These are phyloP conservation scores for Notodonta ziczac DNA, from an alignment of 2,888 invertebrate species.

Conservation along the genomic window DNA sequence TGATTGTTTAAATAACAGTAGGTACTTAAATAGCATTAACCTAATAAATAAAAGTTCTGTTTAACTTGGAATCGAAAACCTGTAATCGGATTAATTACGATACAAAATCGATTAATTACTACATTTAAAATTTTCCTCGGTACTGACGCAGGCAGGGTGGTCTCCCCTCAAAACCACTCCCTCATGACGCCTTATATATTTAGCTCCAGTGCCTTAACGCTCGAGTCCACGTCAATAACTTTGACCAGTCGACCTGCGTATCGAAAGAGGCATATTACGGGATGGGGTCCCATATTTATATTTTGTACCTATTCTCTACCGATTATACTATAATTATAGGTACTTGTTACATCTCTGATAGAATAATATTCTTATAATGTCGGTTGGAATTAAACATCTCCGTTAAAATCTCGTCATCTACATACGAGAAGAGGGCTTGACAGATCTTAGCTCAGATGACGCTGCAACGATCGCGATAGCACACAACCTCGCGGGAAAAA, in stretches of 20 bases:
- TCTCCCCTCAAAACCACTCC: constrained; percentile 20
- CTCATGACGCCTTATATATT: constrained; percentile 28
- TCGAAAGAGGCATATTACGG: neutral
- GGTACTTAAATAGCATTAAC: too few relatives aligned
- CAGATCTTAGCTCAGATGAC: neutral
- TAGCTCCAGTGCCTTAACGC: constrained; percentile 37
- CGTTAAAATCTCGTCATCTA: neutral
- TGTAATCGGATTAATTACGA: constrained; percentile 1
- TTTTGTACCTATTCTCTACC: too few relatives aligned
- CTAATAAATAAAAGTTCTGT: too few relatives aligned
- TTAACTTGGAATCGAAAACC: neutral
- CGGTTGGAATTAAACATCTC: too few relatives aligned
- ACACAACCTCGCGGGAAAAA: neutral
- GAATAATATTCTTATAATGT: too few relatives aligned
- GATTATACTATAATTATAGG: too few relatives aligned
- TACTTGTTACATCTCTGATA: too few relatives aligned
- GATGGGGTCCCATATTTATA: neutral
- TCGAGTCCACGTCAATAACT: constrained; percentile 43
- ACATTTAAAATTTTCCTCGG: neutral
- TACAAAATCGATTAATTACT: neutral
- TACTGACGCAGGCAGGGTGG: constrained; percentile 12
- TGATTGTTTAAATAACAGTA: too few relatives aligned
- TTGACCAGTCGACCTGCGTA: neutral
- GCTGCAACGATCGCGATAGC: constrained; percentile 16
- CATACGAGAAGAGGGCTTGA: neutral